Base-by-base conservation (phyloP, 2,888 invertebrate genomes). In the Tortrix viridana region DNA sequence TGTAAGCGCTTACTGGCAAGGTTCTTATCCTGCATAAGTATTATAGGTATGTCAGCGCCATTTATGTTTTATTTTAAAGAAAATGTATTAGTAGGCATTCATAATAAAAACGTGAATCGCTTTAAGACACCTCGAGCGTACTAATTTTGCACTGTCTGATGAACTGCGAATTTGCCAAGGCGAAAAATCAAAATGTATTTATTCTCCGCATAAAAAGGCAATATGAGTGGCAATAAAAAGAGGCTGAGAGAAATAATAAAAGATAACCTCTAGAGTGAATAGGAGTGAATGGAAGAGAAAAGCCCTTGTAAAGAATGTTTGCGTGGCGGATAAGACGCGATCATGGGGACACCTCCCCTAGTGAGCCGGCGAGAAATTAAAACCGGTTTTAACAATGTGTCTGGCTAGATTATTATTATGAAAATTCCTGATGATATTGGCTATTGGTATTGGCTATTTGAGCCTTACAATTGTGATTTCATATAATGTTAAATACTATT, bases 111-210 rank as follows among this genome's bases (percentile, higher is more conserved):
- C 69, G 58, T 71, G 68, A 72, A 73, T 71, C 32, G 71, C 74
- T 82, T 84, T 82, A 82, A 74, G 80, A 82, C 82, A 86, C 84
- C 78, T 85, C 83, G 71, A 81, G 79, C 82, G 84, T 77, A 81
- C 84, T 91, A 89, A 91, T 90, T 89, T 82, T 72, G 77, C 65
- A 67, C 75, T 69, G 85, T 85, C 88, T 86, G 85, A 84, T 80
- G 81, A 84, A 79, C 77, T 77, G 83, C 78, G 83, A 82, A 81
- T 79, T 77, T 80, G 79, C 77, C 81, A 81, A 76, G 76, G 86
- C 85, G 81, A 84, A 87, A 32, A 91, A 92, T 92, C 91, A 90
- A 89, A 92, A 92, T 92, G 92, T 90, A 92, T 92, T 91, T 92
- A 92, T 92, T 90, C 91, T 77, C 82, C 81, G 89, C 84, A 90